A percentile compares a stretch with the other conserved stretches of the same genome.
Conservation (phyloP, 1,140 invertebrate genomes). For the Drosophila saltans region DNA sequence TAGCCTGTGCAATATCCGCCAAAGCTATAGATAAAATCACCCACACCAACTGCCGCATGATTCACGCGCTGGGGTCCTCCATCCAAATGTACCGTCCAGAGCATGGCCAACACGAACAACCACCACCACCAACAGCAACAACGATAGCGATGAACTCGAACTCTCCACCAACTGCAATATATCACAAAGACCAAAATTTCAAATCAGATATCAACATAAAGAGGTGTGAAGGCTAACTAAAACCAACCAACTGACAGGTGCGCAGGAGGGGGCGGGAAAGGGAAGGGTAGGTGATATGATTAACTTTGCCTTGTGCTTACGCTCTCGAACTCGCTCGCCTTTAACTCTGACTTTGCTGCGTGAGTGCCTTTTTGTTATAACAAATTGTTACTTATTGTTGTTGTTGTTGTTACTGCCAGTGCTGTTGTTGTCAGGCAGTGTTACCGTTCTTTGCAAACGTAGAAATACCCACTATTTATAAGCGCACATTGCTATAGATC, state of each 20-base stretch:
- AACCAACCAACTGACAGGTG: conserved; percentile 10
- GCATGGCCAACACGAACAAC: conserved; percentile 80
- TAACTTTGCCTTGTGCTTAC: conserved; percentile 5
- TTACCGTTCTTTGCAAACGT: background rate
- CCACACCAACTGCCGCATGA: conserved; percentile 94
- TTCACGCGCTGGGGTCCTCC: conserved; percentile 90
- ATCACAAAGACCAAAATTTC: background rate
- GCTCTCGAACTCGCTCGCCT: conserved; percentile 5
- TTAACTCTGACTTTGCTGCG: conserved; percentile 2
- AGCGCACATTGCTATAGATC: background rate
- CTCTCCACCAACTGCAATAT: background rate
- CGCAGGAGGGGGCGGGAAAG: background rate
- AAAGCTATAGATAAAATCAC: conserved; percentile 93
- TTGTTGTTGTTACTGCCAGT: background rate
- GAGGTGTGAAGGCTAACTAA: conserved; percentile 6
- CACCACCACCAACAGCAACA: background rate
- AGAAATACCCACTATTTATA: background rate
- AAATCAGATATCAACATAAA: conserved; percentile 1
- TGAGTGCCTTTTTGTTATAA: conserved; percentile 9
- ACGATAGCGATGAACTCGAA: background rate
- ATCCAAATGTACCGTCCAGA: conserved; percentile 92
- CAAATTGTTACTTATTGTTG: conserved; percentile 5
- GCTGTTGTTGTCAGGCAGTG: background rate
- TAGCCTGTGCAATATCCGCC: conserved; percentile 94
- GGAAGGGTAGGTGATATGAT: background rate